Evolutionary conservation across 1,140 invertebrate genomes (phyloP), one percentile per base, ranked within the genome.

Genomic region (Apis florea): DNA sequence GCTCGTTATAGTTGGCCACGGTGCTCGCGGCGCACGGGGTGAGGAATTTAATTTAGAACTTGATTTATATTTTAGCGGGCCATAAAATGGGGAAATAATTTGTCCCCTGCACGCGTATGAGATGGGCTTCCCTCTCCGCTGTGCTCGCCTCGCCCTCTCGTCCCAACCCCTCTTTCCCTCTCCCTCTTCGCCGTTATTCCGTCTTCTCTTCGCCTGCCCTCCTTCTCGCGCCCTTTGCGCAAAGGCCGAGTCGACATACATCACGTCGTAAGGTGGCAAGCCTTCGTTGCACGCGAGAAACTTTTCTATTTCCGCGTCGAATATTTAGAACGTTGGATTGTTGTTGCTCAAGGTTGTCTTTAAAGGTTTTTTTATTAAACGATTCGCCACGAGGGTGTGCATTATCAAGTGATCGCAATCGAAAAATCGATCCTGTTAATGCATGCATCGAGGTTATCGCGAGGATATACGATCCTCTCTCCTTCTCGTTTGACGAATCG

Each of bases 21-120:
- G 83, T 67, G 83, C 77, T 67, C 79, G 58, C 86, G 82, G 74
- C 70, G 70, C 72, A 84, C 71, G 85, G 88, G 82, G 85, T 88
- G 91, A 90, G 92, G 92, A 93, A 93, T 93, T 93, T 93, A 93
- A 93, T 93, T 93, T 93, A 91, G 92, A 92, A 92, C 91, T 92
- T 93, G 92, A 93, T 93, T 93, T 93, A 93, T 93, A 93, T 92
- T 93, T 92, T 92, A 92, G 90, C 91, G 79, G 90, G 87, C 90
- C 88, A 92, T 93, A 93, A 92, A 93, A 93, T 92, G 92, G 91
- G 89, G 91, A 92, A 93, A 93, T 93, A 93, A 93, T 93, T 93
- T 92, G 92, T 93, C 90, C 89, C 89, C 88, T 85, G 89, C 91
- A 92, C 88, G 90, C 89, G 91, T 90, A 92, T 90, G 92, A 92